Percentiles rank a stretch among this genome's conserved stretches.
phyloP scores from a whole-genome alignment of 2,113 vertebrate species.

The Nesoenas mayeri region DNA sequence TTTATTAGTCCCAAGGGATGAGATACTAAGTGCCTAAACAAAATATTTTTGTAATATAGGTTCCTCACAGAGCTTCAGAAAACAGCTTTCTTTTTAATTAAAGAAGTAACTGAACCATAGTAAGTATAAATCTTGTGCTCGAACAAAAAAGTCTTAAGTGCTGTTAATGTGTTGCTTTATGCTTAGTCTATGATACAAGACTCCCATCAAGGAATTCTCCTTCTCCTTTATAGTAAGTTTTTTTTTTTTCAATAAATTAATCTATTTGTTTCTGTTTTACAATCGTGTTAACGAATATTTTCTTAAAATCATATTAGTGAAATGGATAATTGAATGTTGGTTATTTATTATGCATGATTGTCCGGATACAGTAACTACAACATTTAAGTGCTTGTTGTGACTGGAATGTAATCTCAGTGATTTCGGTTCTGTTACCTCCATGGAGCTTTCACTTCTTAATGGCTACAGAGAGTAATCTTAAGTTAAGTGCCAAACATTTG shows the following conservation, averaged over 20 bases:
- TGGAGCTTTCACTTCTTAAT: conserved; percentile 36
- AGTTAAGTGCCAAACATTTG: conserved; percentile 40
- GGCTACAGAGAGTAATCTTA: neutral
- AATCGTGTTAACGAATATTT: neutral
- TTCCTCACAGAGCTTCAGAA: neutral
- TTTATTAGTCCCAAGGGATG: neutral
- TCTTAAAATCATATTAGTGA: neutral
- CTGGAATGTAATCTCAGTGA: conserved; percentile 38
- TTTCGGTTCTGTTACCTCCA: neutral
- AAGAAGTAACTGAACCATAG: neutral
- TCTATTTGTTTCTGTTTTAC: neutral
- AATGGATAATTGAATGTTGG: neutral
- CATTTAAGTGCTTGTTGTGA: conserved; percentile 28
- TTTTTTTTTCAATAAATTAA: neutral
- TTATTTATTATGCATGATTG: neutral
- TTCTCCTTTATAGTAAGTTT: neutral
- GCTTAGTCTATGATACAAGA: neutral
- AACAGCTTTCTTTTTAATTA: conserved; percentile 29
- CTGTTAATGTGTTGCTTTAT: neutral
- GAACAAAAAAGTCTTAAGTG: neutral
- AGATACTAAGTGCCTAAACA: neutral
- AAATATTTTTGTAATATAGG: neutral
- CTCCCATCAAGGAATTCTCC: neutral
- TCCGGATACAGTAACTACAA: neutral
- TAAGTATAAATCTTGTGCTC: neutral